Evolutionary conservation across 2,113 vertebrate genomes (phyloP).

Genomic region (Cheirogaleus medius): DNA sequence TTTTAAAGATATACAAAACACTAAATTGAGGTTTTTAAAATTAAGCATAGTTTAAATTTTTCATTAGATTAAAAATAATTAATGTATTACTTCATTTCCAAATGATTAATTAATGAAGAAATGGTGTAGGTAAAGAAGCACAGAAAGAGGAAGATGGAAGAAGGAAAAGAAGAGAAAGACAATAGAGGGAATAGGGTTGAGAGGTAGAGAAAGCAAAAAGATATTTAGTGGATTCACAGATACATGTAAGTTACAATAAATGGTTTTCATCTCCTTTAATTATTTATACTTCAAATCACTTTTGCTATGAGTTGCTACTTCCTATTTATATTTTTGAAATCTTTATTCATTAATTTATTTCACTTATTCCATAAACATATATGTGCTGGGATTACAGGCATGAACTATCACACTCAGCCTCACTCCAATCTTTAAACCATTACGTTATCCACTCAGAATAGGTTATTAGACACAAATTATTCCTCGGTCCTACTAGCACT

Average conservation of each 20-base stretch:
- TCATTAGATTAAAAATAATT: background rate
- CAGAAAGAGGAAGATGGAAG: background rate
- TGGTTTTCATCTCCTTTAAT: background rate
- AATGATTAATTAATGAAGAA: background rate
- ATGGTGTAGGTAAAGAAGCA: background rate
- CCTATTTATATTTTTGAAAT: background rate
- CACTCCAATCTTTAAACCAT: background rate
- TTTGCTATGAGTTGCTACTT: background rate
- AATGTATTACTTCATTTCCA: background rate
- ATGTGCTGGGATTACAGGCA: no score
- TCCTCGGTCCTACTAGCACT: background rate
- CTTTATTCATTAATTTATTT: background rate
- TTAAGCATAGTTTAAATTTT: background rate
- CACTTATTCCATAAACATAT: background rate
- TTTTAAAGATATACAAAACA: background rate
- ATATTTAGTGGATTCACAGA: background rate
- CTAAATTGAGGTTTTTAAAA: background rate
- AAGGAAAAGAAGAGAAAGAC: background rate
- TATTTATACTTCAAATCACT: background rate
- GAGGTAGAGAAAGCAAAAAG: background rate
- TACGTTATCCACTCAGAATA: background rate
- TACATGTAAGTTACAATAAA: background rate
- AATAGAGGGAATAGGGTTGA: background rate
- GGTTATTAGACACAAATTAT: background rate
- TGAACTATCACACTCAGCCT: no score